Evolutionary conservation across 2,888 invertebrate genomes (phyloP).

Genomic region (Andricus quercusramuli): DNA sequence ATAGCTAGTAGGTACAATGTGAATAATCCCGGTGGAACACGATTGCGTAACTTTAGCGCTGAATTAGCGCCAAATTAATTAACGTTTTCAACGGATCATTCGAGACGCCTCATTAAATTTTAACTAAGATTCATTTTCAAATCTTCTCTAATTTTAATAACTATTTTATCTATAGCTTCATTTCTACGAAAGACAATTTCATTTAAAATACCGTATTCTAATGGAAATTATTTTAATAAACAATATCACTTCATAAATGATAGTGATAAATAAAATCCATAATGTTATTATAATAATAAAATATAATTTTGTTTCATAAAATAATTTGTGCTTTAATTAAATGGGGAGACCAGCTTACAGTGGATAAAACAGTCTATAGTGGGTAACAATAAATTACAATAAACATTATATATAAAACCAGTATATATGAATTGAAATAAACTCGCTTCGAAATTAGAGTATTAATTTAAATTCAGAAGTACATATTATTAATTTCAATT

Average conservation of each 20-base stretch:
- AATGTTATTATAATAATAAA: too few relatives aligned
- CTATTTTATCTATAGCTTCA: neutral
- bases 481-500: too few relatives aligned
- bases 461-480: too few relatives aligned
- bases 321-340: too few relatives aligned
- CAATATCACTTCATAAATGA: neutral
- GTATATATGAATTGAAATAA: too few relatives aligned
- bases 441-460: too few relatives aligned
- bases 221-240: neutral
- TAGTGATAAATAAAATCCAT: too few relatives aligned
- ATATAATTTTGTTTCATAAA: too few relatives aligned
- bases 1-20: slow-evolving; percentile 42
- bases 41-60: slow-evolving; percentile 42
- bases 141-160: slow-evolving; percentile 24
- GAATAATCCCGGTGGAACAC: slow-evolving; percentile 38
- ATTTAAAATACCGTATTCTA: neutral
- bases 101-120: slow-evolving; percentile 22
- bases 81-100: slow-evolving; percentile 37
- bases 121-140: slow-evolving; percentile 24
- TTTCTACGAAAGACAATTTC: neutral
- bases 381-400: neutral
- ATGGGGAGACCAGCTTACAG: too few relatives aligned
- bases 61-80: slow-evolving; percentile 40
- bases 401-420: too few relatives aligned
- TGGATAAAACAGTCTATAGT: neutral